These are phyloP conservation scores for Parnassius mnemosyne DNA, from an alignment of 2,888 invertebrate species.

Conservation along the genomic window DNA sequence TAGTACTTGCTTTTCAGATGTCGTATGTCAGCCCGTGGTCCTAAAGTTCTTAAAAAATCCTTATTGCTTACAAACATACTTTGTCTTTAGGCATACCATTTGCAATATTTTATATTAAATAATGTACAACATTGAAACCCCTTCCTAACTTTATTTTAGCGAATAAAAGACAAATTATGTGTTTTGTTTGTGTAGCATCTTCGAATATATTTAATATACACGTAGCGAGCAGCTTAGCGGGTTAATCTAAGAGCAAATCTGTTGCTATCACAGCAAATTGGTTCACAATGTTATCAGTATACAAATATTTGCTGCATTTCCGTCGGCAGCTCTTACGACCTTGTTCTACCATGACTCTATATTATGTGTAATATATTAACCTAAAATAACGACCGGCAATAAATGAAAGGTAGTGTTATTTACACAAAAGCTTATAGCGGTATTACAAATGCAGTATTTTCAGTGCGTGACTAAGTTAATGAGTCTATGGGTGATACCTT, in stretches of 20 bases:
- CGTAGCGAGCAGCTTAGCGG: constrained; percentile 58
- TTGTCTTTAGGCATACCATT: too few species aligned
- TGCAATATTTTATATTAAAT: too few species aligned
- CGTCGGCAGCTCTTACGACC: constrained; percentile 63
- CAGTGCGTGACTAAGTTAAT: constrained; percentile 25
- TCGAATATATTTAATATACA: constrained; percentile 50
- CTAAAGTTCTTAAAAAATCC: too few species aligned
- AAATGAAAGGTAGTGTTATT: constrained; percentile 52
- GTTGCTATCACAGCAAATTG: constrained; percentile 70
- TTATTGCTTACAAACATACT: too few species aligned
- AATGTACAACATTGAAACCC: too few species aligned
- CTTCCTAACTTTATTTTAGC: too few species aligned
- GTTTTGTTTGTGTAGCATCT: constrained; percentile 20
- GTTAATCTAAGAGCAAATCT: constrained; percentile 76
- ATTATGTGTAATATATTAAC: constrained; percentile 38
- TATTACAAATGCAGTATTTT: constrained; percentile 27
- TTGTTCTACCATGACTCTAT: constrained; percentile 55
- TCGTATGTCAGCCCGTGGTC: too few species aligned
- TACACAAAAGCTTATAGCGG: constrained; percentile 43
- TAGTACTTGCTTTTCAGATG: too few species aligned
- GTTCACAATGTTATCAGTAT: constrained; percentile 75
- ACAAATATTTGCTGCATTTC: constrained; percentile 71
- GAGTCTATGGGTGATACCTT: constrained; percentile 16
- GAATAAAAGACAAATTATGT: neutral
- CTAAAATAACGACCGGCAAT: constrained; percentile 48